Base-by-base conservation (phyloP, 2,113 vertebrate genomes). In the Planiliza haematocheilus region DNA sequence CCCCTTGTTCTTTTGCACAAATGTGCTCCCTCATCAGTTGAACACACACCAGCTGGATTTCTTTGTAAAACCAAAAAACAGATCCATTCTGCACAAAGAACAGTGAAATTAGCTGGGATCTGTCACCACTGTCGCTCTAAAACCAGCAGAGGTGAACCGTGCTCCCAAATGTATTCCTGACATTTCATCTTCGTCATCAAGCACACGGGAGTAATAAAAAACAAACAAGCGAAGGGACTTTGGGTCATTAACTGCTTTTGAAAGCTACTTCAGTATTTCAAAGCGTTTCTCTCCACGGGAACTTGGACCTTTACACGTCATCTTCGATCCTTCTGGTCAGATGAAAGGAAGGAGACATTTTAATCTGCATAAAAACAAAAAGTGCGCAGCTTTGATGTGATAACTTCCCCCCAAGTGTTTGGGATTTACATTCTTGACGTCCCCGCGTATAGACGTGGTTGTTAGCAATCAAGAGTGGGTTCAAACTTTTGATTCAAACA, bases 271-370 rank as follows among this genome's bases (percentile, higher is more conserved):
- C 17, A 58, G 39, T 50, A 70, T 83, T 77, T 72, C 62, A 82
- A 67, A 77, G 70, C 45, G 49, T 42, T 73, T 72, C 73, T 21
- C 42, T 7, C 70, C 30, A 56, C 6, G 0, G 74, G 65, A 16
- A 56, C 53, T 42, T 38, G 8, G 24, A 9, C 12, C 14, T 30
- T 37, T 4, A 38, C 13, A 43, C 34, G 52, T 75, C 48, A 65
- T 66, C 18, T 20, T 50, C 4, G 1, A 30, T 10, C 39, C 21
- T 30, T 57, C 57, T 42, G 69, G 64, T 52, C 68, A 68, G 70
- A 85, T 86, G 58, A 85, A 83, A 79, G 78, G 43, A n/a, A 68
- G 48, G 82, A 75, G 51, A 45, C 16, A 8, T 69, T 58, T 79
- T 69, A 60, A 17, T 30, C 18, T 24, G 21, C 24, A 68, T 53